Percentiles rank a stretch among this genome's conserved stretches.
Evolutionary conservation across 2,888 invertebrate species (phyloP).

Genomic region (Drosophila testacea): DNA sequence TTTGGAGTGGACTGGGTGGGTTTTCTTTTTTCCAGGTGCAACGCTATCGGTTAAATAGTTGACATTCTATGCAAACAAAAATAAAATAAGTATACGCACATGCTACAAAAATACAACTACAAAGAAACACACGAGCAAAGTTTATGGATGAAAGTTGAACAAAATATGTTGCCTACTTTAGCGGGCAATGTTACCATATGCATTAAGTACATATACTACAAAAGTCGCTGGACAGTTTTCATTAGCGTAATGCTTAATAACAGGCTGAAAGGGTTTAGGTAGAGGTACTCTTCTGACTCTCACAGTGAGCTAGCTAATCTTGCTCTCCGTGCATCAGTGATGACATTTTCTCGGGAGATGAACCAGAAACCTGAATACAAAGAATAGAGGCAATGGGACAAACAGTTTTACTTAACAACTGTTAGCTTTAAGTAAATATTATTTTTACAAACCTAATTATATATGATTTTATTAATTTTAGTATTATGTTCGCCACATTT

Average conservation of each 20-base stretch:
- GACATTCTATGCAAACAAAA: conserved; percentile 23
- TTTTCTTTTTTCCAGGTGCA: conserved; percentile 50
- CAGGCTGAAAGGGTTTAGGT: background rate
- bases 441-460: too few species aligned
- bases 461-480: too few species aligned
- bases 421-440: too few species aligned
- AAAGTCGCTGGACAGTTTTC: conserved; percentile 30
- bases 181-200: conserved; percentile 11
- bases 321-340: background rate
- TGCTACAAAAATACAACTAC: conserved; percentile 7
- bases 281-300: background rate
- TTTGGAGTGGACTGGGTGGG: conserved; percentile 3
- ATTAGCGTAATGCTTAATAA: conserved; percentile 38
- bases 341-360: too few species aligned
- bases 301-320: conserved; percentile 4
- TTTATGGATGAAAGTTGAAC: background rate
- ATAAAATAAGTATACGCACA: background rate
- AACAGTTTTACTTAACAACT: too few species aligned
- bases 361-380: too few species aligned
- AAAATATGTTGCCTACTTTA: conserved; percentile 45
- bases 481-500: too few species aligned
- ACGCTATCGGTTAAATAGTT: conserved; percentile 55
- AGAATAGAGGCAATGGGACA: too few species aligned
- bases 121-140: background rate
- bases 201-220: conserved; percentile 4